phyloP scores from a whole-genome alignment of 2,888 invertebrate species.

The Candidula unifasciata region DNA sequence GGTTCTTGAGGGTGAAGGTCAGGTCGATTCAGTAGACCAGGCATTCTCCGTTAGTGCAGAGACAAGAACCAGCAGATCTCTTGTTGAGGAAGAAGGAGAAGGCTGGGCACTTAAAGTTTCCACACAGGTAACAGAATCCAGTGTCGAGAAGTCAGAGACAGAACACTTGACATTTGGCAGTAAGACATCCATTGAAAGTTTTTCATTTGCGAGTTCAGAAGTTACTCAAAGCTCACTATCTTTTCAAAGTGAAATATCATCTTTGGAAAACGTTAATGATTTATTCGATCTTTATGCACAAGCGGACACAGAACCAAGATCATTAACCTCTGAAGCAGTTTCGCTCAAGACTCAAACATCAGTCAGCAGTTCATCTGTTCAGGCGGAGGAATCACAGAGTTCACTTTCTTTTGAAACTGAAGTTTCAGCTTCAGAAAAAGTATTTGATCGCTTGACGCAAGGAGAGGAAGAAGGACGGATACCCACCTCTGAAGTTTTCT shows the following conservation, averaged over 20 bases:
- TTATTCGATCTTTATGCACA: not conserved
- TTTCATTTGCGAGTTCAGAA: not conserved
- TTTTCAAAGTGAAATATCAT: not conserved
- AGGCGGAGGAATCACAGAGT: not conserved
- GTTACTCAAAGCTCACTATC: not conserved
- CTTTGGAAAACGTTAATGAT: not conserved
- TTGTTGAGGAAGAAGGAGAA: not conserved
- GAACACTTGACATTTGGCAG: not conserved
- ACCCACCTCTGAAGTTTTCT: not conserved
- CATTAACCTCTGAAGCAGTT: not conserved
- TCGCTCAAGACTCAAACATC: not conserved
- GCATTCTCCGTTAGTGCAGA: not conserved
- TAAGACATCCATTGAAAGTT: not conserved
- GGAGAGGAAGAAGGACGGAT: not conserved
- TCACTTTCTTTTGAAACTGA: slow-evolving; percentile 12
- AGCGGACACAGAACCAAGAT: not conserved
- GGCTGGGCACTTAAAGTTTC: not conserved
- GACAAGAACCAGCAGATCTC: not conserved
- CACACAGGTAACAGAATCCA: not conserved
- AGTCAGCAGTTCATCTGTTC: not conserved
- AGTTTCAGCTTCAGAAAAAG: not conserved
- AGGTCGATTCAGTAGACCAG: not conserved
- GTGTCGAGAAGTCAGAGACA: not conserved
- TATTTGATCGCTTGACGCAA: not conserved
- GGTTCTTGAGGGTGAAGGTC: not conserved